Percentiles rank a stretch among this genome's conserved stretches.
These are phyloP conservation scores for Drosophila crucigera DNA, from an alignment of 2,888 invertebrate genomes.

Conservation along the genomic window DNA sequence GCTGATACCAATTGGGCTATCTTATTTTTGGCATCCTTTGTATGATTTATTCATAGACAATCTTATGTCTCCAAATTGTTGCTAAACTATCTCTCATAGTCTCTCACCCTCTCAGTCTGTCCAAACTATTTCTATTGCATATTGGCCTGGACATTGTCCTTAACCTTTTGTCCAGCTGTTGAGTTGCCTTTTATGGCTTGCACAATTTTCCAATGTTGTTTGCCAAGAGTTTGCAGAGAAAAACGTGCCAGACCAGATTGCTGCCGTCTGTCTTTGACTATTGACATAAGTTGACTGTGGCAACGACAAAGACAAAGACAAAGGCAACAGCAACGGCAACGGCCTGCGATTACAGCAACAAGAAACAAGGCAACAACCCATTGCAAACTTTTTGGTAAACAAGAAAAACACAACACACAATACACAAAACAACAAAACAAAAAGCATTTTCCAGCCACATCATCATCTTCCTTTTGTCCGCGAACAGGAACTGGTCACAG, in stretches of 20 bases:
- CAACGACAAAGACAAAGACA: slow-evolving; percentile 32
- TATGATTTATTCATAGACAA: neutral
- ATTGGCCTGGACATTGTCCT: slow-evolving; percentile 56
- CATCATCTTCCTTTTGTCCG: slow-evolving; percentile 79
- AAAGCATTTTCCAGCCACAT: slow-evolving; percentile 54
- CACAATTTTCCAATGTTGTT: slow-evolving; percentile 54
- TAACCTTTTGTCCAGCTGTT: slow-evolving; percentile 68
- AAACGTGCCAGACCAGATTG: slow-evolving; percentile 73
- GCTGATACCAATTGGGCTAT: neutral
- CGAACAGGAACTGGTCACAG: slow-evolving; percentile 76
- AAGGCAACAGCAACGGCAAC: slow-evolving; percentile 31
- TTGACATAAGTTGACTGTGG: slow-evolving; percentile 71
- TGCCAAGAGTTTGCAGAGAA: slow-evolving; percentile 30
- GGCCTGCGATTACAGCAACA: slow-evolving; percentile 66
- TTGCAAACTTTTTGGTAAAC: slow-evolving; percentile 47
- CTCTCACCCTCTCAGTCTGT: neutral
- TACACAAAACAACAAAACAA: slow-evolving; percentile 27
- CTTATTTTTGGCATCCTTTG: neutral
- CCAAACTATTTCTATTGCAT: neutral
- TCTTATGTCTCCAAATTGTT: neutral
- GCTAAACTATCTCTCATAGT: neutral
- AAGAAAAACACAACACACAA: slow-evolving; percentile 41
- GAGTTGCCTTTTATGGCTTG: slow-evolving; percentile 60
- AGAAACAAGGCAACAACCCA: slow-evolving; percentile 37
- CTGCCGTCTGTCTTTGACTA: slow-evolving; percentile 57